Evolutionary conservation across 2,113 vertebrate genomes (phyloP).

Genomic region (Atlantisia rogersi): DNA sequence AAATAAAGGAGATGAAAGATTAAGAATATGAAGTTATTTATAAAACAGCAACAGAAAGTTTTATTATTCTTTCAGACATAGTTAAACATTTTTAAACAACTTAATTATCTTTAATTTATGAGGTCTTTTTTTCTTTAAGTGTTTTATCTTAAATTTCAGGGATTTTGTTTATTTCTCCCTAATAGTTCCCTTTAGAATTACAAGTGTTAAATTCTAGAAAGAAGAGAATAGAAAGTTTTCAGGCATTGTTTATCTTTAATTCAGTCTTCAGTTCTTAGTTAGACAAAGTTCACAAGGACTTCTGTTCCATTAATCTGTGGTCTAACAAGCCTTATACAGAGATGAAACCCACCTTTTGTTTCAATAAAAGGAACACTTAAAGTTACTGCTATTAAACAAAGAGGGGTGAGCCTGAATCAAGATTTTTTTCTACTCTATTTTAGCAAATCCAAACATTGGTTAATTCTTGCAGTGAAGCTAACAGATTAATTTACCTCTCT

Average conservation of each 20-base stretch:
- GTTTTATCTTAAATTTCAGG: not conserved
- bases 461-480: not conserved
- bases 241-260: not conserved
- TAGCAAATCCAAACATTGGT: not conserved
- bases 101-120: not conserved
- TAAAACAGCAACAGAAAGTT: not conserved
- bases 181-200: not conserved
- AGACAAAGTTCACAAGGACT: not conserved
- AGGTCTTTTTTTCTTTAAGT: not conserved
- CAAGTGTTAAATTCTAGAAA: not conserved
- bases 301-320: not conserved
- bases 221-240: not conserved
- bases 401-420: not conserved
- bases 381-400: not conserved
- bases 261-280: not conserved
- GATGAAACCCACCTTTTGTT: not conserved
- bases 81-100: not conserved
- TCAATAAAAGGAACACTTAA: not conserved
- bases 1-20: not conserved
- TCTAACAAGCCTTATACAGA: not conserved
- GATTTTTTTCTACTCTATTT: not conserved
- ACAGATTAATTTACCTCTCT: not conserved
- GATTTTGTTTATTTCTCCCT: not conserved
- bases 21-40: not conserved
- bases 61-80: not conserved